Percentiles rank a stretch among this genome's conserved stretches.
These are phyloP conservation scores for Spinus pinus DNA, from an alignment of 2,797 vertebrate genomes.

Conservation along the genomic window DNA sequence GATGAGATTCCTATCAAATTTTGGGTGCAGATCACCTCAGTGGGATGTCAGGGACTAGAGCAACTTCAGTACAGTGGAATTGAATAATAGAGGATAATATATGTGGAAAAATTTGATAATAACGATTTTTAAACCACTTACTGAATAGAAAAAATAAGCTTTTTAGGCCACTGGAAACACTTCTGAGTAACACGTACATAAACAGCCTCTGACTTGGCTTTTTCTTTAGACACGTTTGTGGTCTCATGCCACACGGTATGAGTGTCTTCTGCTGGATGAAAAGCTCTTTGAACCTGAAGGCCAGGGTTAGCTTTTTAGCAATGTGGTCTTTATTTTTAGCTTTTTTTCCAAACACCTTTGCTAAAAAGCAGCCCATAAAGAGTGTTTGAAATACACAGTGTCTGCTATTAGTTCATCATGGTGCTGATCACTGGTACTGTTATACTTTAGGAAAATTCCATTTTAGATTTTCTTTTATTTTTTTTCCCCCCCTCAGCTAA, in stretches of 20 bases:
- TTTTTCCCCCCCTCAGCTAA: neutral
- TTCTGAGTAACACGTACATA: neutral
- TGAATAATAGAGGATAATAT: neutral
- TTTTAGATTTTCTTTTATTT: neutral
- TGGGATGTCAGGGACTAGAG: neutral
- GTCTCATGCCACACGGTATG: neutral
- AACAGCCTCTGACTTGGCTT: neutral
- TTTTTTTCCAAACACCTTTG: neutral
- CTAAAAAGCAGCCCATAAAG: neutral
- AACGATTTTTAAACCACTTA: neutral
- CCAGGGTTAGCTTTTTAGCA: neutral
- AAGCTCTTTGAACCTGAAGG: slow-evolving; percentile 20
- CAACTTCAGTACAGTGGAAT: neutral
- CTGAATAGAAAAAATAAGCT: neutral
- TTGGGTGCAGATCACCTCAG: neutral
- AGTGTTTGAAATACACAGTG: neutral
- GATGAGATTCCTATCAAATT: neutral
- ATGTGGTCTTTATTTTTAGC: slow-evolving; percentile 6
- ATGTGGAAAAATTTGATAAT: neutral
- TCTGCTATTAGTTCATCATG: rapidly evolving
- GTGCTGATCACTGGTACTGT: neutral
- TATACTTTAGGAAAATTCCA: neutral
- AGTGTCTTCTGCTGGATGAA: neutral
- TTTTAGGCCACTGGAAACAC: neutral
- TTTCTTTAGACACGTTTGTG: neutral